These are phyloP conservation scores for Tinea trinotella DNA, from an alignment of 2,888 invertebrate genomes.

Conservation along the genomic window DNA sequence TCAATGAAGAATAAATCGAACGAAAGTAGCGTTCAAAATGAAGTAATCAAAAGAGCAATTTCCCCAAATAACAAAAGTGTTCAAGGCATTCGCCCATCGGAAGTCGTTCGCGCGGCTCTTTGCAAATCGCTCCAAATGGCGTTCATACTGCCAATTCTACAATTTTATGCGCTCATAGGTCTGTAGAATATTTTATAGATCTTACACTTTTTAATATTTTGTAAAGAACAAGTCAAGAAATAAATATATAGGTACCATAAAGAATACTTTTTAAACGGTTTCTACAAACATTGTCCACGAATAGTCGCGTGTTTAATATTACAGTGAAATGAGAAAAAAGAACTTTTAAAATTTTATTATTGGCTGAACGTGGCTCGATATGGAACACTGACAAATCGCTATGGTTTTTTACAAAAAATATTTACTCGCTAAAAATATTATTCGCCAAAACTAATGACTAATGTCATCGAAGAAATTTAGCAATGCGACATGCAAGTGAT, in stretches of 20 bases:
- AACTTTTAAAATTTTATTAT: conserved; percentile 54
- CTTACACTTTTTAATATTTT: background rate
- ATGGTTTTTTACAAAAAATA: conserved; percentile 49
- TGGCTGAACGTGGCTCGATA: conserved; percentile 56
- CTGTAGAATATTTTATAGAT: background rate
- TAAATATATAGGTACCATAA: background rate
- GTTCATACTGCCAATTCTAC: conserved; percentile 39
- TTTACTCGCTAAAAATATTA: conserved; percentile 35
- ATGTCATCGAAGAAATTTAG: conserved; percentile 23
- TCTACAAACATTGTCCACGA: conserved; percentile 37
- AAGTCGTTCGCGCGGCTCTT: conserved; percentile 42
- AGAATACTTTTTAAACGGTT: conserved; percentile 20
- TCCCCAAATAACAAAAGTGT: conserved; percentile 34
- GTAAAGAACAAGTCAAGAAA: background rate
- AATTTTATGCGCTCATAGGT: conserved; percentile 4
- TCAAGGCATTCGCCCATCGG: conserved; percentile 44
- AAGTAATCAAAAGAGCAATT: conserved; percentile 46
- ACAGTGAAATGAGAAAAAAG: conserved; percentile 56
- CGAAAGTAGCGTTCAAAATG: conserved; percentile 31
- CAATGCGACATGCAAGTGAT: conserved; percentile 26
- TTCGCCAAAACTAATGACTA: conserved; percentile 7
- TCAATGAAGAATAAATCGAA: conserved; percentile 18
- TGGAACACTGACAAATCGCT: conserved; percentile 63
- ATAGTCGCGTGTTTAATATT: conserved; percentile 61
- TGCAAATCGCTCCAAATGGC: conserved; percentile 43